These are phyloP conservation scores for Aselliscus stoliczkanus DNA, from an alignment of 2,797 vertebrate species.

Conservation along the genomic window DNA sequence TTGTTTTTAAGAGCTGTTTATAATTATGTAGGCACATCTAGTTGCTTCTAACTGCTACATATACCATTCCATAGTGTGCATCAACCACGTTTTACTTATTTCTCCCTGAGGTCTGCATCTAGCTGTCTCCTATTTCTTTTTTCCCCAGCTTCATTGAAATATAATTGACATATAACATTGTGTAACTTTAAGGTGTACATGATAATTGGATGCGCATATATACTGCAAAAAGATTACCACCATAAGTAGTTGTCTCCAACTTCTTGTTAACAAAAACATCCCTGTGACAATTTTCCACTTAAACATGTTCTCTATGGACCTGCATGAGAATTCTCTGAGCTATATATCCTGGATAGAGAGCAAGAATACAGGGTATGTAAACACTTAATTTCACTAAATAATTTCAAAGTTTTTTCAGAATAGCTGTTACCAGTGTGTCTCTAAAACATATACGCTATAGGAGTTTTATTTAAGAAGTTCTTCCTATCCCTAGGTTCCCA, in stretches of 20 bases:
- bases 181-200: not conserved
- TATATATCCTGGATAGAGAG: not conserved
- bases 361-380: not conserved
- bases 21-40: not conserved
- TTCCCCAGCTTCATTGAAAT: not conserved
- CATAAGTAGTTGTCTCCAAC: not conserved
- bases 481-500: not conserved
- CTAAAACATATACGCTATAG: not conserved
- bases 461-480: slow-evolving; percentile 33
- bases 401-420: not conserved
- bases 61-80: not conserved
- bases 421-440: not conserved
- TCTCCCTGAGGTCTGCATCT: not conserved
- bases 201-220: not conserved
- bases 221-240: not conserved
- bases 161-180: not conserved
- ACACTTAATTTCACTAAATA: not conserved
- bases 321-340: not conserved
- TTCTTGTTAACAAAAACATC: not conserved
- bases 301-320: not conserved
- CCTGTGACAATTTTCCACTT: not conserved
- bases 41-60: not conserved
- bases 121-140: not conserved
- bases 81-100: not conserved
- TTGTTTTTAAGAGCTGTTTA: not conserved